Evolutionary conservation across 2,113 vertebrate genomes (phyloP), one percentile per base, ranked within the genome.

Genomic region (Oreochromis spilurus): DNA sequence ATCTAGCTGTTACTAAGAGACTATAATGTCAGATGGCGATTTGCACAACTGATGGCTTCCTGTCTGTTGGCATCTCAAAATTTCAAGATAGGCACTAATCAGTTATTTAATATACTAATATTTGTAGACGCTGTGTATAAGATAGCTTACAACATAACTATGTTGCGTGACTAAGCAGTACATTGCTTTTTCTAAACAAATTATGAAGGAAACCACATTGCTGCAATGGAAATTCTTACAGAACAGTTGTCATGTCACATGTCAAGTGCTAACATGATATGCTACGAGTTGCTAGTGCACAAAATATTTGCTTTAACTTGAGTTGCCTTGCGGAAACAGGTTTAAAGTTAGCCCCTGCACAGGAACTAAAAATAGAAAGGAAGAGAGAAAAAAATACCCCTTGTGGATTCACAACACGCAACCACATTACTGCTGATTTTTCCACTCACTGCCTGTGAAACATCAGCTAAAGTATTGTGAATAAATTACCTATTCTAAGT

Each of bases 391-490:
- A 81, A 83, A 65, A 34, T 24, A 52, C 21, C 43, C 48, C 10
- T 4, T 38, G 52, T 52, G 24, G 75, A 24, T 55, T 83, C 40
- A 87, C 81, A 84, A 83, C 85, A 54, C 8, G 4, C 48, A 79
- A 57, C 82, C 88, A 81, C 87, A 88, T 24, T 8, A 57, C 43
- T n/a, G 48, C 36, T 80, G 8, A 53, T 77, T 58, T 91, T 91
- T 87, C 90, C 87, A 81, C 70, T 54, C 16, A 9, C 16, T 0
- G 8, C 26, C 24, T 4, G 83, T 14, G 29, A 58, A 72, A 36
- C 38, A n/a, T 72, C 24, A 4, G 13, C 38, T 6, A 0, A 31
- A 67, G 36, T n/a, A 24, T 5, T 4, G 5, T 77, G 24, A 19
- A 77, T 77, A 77, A 11, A 8, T 77, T 0, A 77, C 14, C 6